Percentiles rank a stretch among this genome's conserved stretches.
Evolutionary conservation across 2,113 vertebrate genomes (phyloP).

Genomic region (human (Homo sapiens)): DNA sequence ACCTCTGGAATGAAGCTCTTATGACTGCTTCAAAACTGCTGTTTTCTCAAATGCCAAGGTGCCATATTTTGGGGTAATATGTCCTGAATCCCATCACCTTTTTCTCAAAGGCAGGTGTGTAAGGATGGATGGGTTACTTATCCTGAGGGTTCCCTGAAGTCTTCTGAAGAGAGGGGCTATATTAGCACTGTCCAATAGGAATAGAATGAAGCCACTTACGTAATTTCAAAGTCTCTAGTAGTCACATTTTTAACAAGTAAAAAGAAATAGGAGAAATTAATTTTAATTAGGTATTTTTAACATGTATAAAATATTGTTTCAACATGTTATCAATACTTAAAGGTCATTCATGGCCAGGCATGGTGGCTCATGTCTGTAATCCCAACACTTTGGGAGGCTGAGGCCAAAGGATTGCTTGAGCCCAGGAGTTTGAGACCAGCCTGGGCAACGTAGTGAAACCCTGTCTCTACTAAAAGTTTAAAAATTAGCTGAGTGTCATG

Average conservation of each 20-base stretch:
- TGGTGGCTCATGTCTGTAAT: too few species aligned
- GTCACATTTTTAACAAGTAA: not conserved
- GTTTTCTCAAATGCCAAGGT: not conserved
- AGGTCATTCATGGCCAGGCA: not conserved
- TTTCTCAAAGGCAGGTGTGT: not conserved
- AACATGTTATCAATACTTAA: not conserved
- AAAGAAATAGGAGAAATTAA: conserved; percentile 15
- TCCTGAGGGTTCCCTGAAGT: not conserved
- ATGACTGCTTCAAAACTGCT: not conserved
- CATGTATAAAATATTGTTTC: not conserved
- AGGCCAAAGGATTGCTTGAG: too few species aligned
- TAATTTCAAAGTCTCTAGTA: not conserved
- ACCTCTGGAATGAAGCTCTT: not conserved
- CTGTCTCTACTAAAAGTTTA: too few species aligned
- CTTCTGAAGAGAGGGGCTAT: not conserved
- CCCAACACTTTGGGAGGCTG: too few species aligned
- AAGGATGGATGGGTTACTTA: not conserved
- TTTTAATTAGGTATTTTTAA: conserved; percentile 13
- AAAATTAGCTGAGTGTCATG: too few species aligned
- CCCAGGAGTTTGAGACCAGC: too few species aligned
- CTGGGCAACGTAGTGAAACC: too few species aligned
- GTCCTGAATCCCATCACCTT: too few species aligned
- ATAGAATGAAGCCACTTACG: not conserved
- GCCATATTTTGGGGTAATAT: not conserved
- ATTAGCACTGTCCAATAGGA: not conserved